Percentiles rank a stretch among this genome's conserved stretches.
phyloP scores from a whole-genome alignment of 2,888 invertebrate genomes.

The Phengaris alcon region DNA sequence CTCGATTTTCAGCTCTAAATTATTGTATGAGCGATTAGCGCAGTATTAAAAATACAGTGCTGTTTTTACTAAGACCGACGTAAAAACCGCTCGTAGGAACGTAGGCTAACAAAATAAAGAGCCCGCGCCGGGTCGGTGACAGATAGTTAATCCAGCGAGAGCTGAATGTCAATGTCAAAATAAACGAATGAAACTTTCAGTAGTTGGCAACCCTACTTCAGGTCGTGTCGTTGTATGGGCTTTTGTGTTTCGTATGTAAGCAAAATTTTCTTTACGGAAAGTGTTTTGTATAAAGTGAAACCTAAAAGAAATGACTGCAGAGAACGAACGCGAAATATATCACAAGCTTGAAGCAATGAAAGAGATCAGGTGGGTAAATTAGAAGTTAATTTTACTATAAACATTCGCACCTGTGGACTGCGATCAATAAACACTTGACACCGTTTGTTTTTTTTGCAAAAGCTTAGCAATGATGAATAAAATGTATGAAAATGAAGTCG shows the following conservation, averaged over 20 bases:
- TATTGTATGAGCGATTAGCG: too few relatives aligned
- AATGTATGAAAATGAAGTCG: background rate
- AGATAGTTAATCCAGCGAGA: background rate
- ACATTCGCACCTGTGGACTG: constrained; percentile 70
- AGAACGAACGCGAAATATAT: constrained; percentile 91
- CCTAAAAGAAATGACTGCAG: constrained; percentile 81
- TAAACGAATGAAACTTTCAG: background rate
- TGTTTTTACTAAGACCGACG: too few relatives aligned
- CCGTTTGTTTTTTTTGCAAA: constrained; percentile 39
- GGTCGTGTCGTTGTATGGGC: background rate
- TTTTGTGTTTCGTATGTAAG: constrained; percentile 34
- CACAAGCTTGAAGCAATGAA: constrained; percentile 96
- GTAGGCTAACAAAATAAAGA: too few relatives aligned
- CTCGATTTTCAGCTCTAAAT: too few relatives aligned
- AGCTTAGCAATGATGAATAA: background rate
- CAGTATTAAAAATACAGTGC: too few relatives aligned
- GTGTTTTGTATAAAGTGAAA: constrained; percentile 38
- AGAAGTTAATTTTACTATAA: constrained; percentile 38
- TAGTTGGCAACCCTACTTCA: constrained; percentile 4
- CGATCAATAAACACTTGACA: constrained; percentile 72
- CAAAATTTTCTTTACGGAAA: constrained; percentile 34
- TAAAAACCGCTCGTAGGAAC: too few relatives aligned
- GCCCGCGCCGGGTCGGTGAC: background rate
- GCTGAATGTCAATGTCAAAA: background rate
- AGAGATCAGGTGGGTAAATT: constrained; percentile 86